Conservation (phyloP, 2,113 vertebrate species). For the Sitta europaea region DNA sequence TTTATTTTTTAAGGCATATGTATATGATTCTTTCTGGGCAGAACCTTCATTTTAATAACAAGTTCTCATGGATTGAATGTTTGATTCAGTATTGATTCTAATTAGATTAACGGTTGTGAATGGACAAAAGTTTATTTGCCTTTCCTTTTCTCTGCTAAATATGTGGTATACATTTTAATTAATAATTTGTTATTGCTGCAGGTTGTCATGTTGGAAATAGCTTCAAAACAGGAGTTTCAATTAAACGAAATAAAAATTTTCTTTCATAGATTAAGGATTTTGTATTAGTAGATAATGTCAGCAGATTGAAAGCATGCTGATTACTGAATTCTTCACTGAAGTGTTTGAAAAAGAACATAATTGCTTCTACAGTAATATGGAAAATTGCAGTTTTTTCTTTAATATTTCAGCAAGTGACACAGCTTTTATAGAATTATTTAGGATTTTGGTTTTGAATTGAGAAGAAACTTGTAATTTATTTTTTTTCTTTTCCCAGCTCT, state of each 20-base stretch:
- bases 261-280: neutral
- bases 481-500: slow-evolving; percentile 80
- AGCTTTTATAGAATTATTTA: neutral
- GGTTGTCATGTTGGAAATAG: neutral
- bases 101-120: neutral
- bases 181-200: neutral
- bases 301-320: neutral
- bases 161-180: neutral
- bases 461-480: neutral
- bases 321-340: neutral
- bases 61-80: neutral
- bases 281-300: neutral
- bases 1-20: neutral
- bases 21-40: neutral
- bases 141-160: neutral
- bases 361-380: neutral
- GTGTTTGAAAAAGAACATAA: neutral
- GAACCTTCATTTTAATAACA: neutral
- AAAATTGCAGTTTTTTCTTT: neutral
- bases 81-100: neutral
- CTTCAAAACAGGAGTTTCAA: neutral
- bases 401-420: neutral
- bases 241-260: neutral
- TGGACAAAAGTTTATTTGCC: neutral
- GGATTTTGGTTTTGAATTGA: neutral